Evolutionary conservation across 2,888 invertebrate genomes (phyloP), one percentile per base, ranked within the genome.

Genomic region (Tachystola acroxantha): DNA sequence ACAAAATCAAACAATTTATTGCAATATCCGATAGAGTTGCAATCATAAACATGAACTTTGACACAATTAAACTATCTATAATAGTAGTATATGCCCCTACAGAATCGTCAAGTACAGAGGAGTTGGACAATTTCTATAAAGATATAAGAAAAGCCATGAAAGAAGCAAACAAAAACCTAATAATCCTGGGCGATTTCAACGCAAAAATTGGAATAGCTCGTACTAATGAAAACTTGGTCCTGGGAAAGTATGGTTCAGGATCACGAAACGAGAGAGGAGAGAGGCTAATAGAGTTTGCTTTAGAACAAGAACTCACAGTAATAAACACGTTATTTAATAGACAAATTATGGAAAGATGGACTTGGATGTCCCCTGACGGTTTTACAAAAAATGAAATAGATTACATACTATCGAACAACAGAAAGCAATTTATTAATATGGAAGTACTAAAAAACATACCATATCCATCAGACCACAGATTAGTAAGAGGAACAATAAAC

Each of bases 81-180:
- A 45, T 52, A 5, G 51, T 53, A 39, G 38, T 31, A 1, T 46
- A 53, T 10, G 36, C 50, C 7, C 53, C 50, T 0, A 56, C 49
- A 1, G 39, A 40, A 11, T 28, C 12, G n/a, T 33, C 55, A 29
- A 27, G 10, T 0, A 34, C 49, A 14, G 20, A 41, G 13, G 40
- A 40, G 10, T 36, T 52, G 0, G 13, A 42, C 3, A 7, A 10
- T 3, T 49, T 53, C 13, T 57, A 57, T 26, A 7, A 37, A 6
- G 32, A 32, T 1, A 1, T 57, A 10, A 16, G 41, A 12, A 28
- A 12, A 34, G 48, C 51, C 3, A 34, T 35, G 4, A 24, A 6
- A 1, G 5, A 28, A n/a, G 25, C 42, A 3, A 19, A 24, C 3
- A 26, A 42, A 22, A 39, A 43, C 1, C 2, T 49, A 0, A 2